phyloP scores from a whole-genome alignment of 2,888 invertebrate species.

The Lissocephala sabroskyi region DNA sequence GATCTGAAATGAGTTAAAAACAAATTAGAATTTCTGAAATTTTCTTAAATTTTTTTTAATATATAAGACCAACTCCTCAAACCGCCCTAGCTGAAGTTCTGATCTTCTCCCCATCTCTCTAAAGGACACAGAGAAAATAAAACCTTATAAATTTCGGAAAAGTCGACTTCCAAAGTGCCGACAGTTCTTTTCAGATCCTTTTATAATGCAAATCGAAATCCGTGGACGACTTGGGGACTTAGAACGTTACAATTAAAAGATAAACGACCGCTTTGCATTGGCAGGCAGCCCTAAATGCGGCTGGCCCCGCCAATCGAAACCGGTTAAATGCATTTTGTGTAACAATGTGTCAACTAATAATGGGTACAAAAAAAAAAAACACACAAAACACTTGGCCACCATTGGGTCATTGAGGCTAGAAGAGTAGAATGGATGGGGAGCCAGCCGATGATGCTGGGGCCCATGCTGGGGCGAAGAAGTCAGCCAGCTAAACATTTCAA shows the following conservation, averaged over 20 bases:
- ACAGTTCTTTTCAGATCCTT: conserved; percentile 26
- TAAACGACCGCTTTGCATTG: conserved; percentile 58
- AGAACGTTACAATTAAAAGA: conserved; percentile 62
- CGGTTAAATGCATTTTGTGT: conserved; percentile 61
- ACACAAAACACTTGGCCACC: conserved; percentile 21
- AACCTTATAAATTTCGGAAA: too few relatives aligned
- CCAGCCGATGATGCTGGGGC: too few relatives aligned
- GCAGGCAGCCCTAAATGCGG: conserved; percentile 48
- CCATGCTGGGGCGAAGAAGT: conserved; percentile 24
- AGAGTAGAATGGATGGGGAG: background rate
- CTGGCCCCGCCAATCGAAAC: conserved; percentile 37
- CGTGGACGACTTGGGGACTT: too few relatives aligned
- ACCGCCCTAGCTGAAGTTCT: too few relatives aligned
- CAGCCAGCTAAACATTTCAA: conserved; percentile 60
- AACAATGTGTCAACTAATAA: conserved; percentile 63
- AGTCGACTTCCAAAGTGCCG: too few relatives aligned
- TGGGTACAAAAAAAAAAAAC: conserved; percentile 18
- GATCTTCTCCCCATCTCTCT: too few relatives aligned
- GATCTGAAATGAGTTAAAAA: too few relatives aligned
- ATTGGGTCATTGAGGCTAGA: conserved; percentile 3
- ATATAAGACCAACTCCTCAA: too few relatives aligned
- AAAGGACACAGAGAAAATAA: too few relatives aligned
- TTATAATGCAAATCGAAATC: conserved; percentile 59
- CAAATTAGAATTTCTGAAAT: too few relatives aligned
- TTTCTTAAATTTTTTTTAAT: too few relatives aligned